These are phyloP conservation scores for Carollia perspicillata DNA, from an alignment of 2,113 vertebrate genomes.

Conservation along the genomic window DNA sequence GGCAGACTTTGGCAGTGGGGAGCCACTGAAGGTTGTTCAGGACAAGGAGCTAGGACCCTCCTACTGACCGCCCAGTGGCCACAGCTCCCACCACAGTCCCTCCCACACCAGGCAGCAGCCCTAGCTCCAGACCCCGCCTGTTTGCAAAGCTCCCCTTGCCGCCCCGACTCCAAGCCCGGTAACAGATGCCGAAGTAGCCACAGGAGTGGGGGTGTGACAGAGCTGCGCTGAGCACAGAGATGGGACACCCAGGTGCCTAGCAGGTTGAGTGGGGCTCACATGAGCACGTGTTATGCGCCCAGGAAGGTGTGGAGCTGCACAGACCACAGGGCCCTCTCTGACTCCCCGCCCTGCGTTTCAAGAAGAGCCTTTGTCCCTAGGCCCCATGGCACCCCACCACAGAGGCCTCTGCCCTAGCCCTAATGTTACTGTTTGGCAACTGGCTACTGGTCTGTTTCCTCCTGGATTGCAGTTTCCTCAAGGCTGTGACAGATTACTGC, in stretches of 20 bases:
- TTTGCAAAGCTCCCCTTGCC: background rate
- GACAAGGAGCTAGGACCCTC: background rate
- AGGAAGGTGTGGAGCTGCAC: rapidly evolving
- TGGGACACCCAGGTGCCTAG: background rate
- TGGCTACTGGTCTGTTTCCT: background rate
- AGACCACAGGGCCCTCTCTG: background rate
- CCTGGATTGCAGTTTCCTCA: background rate
- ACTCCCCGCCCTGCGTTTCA: background rate
- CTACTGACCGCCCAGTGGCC: background rate
- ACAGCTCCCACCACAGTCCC: background rate
- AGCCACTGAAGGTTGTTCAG: background rate
- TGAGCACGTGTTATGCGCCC: background rate
- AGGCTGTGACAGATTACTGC: background rate
- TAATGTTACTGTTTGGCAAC: background rate
- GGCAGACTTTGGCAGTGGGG: background rate
- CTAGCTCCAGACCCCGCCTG: background rate
- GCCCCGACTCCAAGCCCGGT: background rate
- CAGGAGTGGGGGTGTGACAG: no score
- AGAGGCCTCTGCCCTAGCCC: background rate
- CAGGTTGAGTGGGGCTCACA: rapidly evolving
- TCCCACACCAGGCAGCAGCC: no score
- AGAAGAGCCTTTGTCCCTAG: background rate
- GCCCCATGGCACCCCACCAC: background rate
- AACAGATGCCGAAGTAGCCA: background rate
- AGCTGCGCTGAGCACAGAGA: rapidly evolving